These are phyloP conservation scores for Torymus texanus DNA, from an alignment of 2,888 invertebrate genomes.

Conservation along the genomic window DNA sequence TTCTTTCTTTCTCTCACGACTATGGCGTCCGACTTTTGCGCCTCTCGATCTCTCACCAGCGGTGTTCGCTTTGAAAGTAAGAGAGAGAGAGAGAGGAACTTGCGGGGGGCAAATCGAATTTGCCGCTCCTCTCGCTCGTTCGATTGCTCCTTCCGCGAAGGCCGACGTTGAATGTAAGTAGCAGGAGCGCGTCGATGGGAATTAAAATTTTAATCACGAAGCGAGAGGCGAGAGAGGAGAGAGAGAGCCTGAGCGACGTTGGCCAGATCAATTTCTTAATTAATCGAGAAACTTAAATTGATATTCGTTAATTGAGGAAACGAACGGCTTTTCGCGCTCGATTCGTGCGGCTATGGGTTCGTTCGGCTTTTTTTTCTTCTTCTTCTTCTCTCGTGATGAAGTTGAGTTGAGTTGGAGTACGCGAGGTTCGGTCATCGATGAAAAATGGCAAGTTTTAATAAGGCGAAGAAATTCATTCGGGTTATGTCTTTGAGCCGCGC, in stretches of 20 bases:
- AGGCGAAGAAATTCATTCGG: slow-evolving; percentile 39
- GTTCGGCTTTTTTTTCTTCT: slow-evolving; percentile 3
- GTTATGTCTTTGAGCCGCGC: not conserved
- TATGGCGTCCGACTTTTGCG: slow-evolving; percentile 38
- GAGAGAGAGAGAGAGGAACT: slow-evolving; percentile 34
- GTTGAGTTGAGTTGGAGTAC: not conserved
- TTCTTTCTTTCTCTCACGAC: not conserved
- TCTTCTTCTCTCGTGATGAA: not conserved
- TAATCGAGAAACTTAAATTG: slow-evolving; percentile 58
- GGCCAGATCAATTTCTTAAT: slow-evolving; percentile 57
- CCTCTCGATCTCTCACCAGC: not conserved
- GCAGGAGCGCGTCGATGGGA: slow-evolving; percentile 35
- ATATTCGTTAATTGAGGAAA: slow-evolving; percentile 55
- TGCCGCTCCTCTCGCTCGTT: slow-evolving; percentile 29
- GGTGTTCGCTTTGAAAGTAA: slow-evolving; percentile 27
- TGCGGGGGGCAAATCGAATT: slow-evolving; percentile 54
- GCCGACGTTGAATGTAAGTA: not conserved
- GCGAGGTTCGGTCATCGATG: not conserved
- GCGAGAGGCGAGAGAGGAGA: not conserved
- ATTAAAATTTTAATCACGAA: slow-evolving; percentile 55
- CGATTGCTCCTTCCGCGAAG: slow-evolving; percentile 57
- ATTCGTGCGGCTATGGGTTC: not conserved
- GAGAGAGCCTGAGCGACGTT: not conserved
- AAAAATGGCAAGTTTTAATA: slow-evolving; percentile 48
- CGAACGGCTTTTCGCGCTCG: slow-evolving; percentile 3